These are phyloP conservation scores for Nudaria mundana DNA, from an alignment of 2,888 invertebrate species.

Conservation along the genomic window DNA sequence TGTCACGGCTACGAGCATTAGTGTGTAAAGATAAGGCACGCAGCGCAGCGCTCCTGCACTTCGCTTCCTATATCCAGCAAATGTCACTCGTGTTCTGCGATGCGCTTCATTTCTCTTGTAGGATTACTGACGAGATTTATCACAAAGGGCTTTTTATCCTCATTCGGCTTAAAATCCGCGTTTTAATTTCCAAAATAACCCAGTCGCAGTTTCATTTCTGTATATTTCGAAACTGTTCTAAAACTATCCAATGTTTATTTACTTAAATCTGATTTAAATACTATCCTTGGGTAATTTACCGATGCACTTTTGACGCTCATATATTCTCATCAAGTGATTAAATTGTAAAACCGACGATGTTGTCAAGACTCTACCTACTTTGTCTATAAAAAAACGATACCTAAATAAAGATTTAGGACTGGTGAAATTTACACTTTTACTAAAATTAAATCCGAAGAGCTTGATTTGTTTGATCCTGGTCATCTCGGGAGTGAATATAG, in stretches of 20 bases:
- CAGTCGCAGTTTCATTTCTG: conserved; percentile 28
- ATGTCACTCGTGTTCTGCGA: conserved; percentile 38
- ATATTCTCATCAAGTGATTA: conserved; percentile 14
- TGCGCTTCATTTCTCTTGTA: conserved; percentile 39
- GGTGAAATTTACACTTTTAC: too few species aligned
- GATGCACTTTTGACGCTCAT: conserved; percentile 5
- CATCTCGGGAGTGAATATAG: too few species aligned
- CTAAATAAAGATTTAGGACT: background rate
- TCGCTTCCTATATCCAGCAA: conserved; percentile 36
- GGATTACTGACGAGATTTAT: conserved; percentile 55
- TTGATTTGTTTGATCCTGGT: too few species aligned
- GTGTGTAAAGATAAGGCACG: conserved; percentile 67
- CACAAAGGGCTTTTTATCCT: conserved; percentile 30
- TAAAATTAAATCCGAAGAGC: too few species aligned
- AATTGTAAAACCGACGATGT: conserved; percentile 6
- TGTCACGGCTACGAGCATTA: conserved; percentile 21
- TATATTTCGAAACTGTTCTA: conserved; percentile 27
- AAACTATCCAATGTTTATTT: conserved; percentile 28
- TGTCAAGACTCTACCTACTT: too few species aligned
- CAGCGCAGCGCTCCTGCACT: conserved; percentile 23
- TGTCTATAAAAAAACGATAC: too few species aligned
- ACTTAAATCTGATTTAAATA: conserved; percentile 18
- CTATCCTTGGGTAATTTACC: conserved; percentile 20
- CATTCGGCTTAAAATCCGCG: conserved; percentile 31
- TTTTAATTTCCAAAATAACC: conserved; percentile 31